Evolutionary conservation across 2,797 vertebrate genomes (phyloP).

Genomic region (Odontamblyopus lacepedii): DNA sequence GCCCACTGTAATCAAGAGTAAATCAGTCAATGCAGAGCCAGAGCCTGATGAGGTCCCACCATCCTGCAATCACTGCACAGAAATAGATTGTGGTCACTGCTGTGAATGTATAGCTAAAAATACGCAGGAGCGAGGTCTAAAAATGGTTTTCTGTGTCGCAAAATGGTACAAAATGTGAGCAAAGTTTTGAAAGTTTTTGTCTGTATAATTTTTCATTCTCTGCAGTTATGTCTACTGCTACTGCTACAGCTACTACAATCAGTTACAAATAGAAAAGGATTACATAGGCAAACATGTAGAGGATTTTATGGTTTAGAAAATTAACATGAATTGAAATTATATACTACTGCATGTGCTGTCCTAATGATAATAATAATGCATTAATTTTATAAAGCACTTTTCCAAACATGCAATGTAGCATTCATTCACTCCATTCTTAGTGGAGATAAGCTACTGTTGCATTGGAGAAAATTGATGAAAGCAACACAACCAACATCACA

Average conservation of each 20-base stretch:
- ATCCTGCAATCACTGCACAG: conserved; percentile 48
- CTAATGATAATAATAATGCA: background rate
- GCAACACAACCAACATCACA: no score
- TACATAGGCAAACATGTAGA: background rate
- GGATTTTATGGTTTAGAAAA: background rate
- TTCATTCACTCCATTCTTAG: no score
- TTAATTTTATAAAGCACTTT: no score
- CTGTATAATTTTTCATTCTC: background rate
- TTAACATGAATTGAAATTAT: no score
- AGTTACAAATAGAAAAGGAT: background rate
- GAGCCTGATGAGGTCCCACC: conserved; percentile 40
- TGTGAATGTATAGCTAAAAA: conserved; percentile 2
- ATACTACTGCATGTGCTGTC: no score
- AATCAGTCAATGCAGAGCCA: conserved; percentile 36
- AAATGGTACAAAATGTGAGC: background rate
- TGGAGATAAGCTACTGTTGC: no score
- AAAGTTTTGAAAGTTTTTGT: background rate
- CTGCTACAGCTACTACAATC: background rate
- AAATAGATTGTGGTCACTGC: conserved; percentile 52
- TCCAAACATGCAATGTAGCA: no score
- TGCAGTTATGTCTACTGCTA: background rate
- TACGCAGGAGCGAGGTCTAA: conserved; percentile 20
- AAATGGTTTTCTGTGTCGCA: conserved; percentile 19
- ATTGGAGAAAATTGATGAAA: no score
- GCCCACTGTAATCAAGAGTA: conserved; percentile 55